These are phyloP conservation scores for Pentalonia nigronervosa DNA, from an alignment of 1,140 invertebrate genomes.

Conservation along the genomic window DNA sequence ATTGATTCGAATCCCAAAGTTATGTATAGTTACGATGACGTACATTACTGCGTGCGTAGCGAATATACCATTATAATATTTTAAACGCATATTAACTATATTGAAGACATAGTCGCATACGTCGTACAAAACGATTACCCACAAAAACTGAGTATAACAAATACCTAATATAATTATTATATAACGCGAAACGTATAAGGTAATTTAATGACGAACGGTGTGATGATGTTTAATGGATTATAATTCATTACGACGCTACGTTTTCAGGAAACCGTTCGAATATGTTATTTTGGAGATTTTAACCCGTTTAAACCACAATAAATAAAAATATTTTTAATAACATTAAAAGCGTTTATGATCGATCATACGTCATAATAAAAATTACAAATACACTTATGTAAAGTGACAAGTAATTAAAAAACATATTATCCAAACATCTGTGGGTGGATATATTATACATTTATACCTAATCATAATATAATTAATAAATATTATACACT, in stretches of 20 bases:
- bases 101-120: too few species aligned
- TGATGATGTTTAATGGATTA: not conserved
- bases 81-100: not conserved
- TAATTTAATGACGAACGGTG: not conserved
- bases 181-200: not conserved
- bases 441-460: not conserved
- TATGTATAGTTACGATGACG: not conserved
- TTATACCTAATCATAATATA: not conserved
- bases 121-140: not conserved
- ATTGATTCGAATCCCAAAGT: not conserved
- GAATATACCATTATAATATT: not conserved
- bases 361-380: not conserved
- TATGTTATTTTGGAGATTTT: not conserved
- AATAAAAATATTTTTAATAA: conserved; percentile 17
- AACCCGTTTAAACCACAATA: not conserved
- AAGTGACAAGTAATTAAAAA: conserved; percentile 12
- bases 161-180: not conserved
- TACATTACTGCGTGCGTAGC: not conserved
- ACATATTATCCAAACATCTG: not conserved
- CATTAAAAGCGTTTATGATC: not conserved
- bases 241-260: too few species aligned
- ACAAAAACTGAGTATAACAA: not conserved
- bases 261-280: not conserved
- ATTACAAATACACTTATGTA: not conserved
- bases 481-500: not conserved